These are phyloP conservation scores for Acanthisitta chloris DNA, from an alignment of 2,113 vertebrate species.

Conservation along the genomic window DNA sequence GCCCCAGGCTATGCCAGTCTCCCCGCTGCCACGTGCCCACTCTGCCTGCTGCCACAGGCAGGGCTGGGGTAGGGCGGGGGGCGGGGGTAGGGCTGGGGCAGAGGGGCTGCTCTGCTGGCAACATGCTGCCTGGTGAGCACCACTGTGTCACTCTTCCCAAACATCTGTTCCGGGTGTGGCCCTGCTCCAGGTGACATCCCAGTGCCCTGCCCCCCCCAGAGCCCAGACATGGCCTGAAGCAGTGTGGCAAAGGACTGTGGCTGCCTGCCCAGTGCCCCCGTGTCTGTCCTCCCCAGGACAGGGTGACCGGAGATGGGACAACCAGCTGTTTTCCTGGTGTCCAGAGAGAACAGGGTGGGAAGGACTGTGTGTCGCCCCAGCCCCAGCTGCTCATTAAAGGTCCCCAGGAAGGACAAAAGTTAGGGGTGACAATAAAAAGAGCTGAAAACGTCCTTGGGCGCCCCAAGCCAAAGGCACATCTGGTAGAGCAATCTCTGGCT, in stretches of 20 bases:
- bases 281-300: fast-evolving
- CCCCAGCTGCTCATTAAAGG: not conserved
- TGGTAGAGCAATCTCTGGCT: conserved; percentile 8
- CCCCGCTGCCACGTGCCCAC: not conserved
- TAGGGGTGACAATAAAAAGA: conserved; percentile 8
- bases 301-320: not conserved
- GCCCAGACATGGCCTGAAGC: not conserved
- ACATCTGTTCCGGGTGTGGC: not conserved
- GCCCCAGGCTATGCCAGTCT: not conserved
- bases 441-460: not conserved
- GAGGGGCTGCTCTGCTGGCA: not conserved
- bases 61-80: fast-evolving
- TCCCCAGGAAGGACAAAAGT: not conserved
- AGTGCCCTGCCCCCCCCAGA: not conserved
- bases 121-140: not conserved
- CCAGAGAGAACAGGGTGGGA: not conserved
- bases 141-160: not conserved
- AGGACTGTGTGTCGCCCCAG: fast-evolving
- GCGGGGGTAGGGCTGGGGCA: fast-evolving
- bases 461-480: conserved; percentile 18
- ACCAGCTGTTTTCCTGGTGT: not conserved
- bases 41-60: not conserved
- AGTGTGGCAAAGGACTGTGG: not conserved
- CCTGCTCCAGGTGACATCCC: not conserved
- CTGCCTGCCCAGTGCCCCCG: not conserved